These are phyloP conservation scores for Piprites chloris DNA, from an alignment of 2,113 vertebrate species.

Conservation along the genomic window DNA sequence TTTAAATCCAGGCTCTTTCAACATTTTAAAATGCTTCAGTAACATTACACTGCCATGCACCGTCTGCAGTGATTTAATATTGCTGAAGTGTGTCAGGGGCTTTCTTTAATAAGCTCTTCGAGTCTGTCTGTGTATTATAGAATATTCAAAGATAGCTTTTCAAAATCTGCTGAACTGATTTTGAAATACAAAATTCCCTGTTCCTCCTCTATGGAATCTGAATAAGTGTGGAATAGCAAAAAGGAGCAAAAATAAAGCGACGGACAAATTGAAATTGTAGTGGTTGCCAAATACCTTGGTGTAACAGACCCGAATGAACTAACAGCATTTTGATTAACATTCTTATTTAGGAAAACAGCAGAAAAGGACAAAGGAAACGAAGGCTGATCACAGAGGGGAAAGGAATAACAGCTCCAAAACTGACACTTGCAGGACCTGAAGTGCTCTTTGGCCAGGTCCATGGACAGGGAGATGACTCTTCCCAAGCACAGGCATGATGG, in stretches of 20 bases:
- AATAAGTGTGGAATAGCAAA: accelerated
- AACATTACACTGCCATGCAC: slow-evolving; percentile 69
- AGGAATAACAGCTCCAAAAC: not conserved
- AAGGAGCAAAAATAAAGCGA: not conserved
- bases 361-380: not conserved
- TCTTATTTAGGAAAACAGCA: not conserved
- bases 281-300: not conserved
- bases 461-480: accelerated
- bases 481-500: not conserved
- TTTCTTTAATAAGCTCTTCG: slow-evolving; percentile 78
- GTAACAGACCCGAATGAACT: not conserved
- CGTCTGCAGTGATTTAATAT: slow-evolving; percentile 76
- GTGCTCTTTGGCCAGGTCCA: accelerated
- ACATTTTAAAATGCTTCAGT: slow-evolving; percentile 76
- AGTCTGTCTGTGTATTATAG: slow-evolving; percentile 68
- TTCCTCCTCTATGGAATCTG: not conserved
- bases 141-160: slow-evolving; percentile 68
- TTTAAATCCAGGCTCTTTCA: slow-evolving; percentile 70
- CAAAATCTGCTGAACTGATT: slow-evolving; percentile 34
- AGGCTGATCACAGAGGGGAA: not conserved
- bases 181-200: slow-evolving; percentile 26
- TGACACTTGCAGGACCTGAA: not conserved
- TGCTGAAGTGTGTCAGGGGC: slow-evolving; percentile 76
- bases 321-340: not conserved
- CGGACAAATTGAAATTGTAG: not conserved